Evolutionary conservation across 2,113 vertebrate genomes (phyloP), one percentile per base, ranked within the genome.

Genomic region (Arothron firmamentum): DNA sequence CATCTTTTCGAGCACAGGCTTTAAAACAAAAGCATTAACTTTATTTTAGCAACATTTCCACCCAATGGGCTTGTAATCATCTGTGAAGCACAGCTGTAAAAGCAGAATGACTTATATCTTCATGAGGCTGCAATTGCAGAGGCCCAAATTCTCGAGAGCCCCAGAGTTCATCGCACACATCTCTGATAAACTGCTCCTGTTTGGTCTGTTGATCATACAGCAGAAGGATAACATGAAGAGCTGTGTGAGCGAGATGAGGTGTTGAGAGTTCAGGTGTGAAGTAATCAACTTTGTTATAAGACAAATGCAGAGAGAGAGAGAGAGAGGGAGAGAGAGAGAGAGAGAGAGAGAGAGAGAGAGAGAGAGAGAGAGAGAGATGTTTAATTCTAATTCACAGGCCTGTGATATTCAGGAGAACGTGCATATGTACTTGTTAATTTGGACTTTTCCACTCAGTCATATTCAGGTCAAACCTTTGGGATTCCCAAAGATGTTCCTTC

Each of bases 41-140:
- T 59, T 58, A 47, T 75, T 81, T 79, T 57, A 71, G 25, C 21
- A 45, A 52, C 60, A 68, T 73, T 76, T 52, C 72, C 34, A 62
- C 62, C 67, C 63, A 60, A 62, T 31, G 25, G 62, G 74, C 59
- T 74, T 70, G 69, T 66, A 79, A 76, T 85, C 65, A 62, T 67
- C 70, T 82, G 78, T 74, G 70, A 82, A 84, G 79, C 60, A 59
- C 57, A 60, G 57, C 72, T 41, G 55, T 82, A 78, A 87, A 79
- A 18, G 62, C 14, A 54, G 21, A 47, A 52, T 67, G 46, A 63
- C 51, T 69, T 34, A 17, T 66, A 59, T 72, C 56, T 78, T 59
- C 28, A 58, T 56, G 65, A 52, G 49, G 55, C 25, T 28, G 25
- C 25, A 28, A 28, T 6, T 28, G 25, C 25, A 7, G 25, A 28